Evolutionary conservation across 1,140 invertebrate species (phyloP), one percentile per base, ranked within the genome.

Genomic region (Calliphora vicina): DNA sequence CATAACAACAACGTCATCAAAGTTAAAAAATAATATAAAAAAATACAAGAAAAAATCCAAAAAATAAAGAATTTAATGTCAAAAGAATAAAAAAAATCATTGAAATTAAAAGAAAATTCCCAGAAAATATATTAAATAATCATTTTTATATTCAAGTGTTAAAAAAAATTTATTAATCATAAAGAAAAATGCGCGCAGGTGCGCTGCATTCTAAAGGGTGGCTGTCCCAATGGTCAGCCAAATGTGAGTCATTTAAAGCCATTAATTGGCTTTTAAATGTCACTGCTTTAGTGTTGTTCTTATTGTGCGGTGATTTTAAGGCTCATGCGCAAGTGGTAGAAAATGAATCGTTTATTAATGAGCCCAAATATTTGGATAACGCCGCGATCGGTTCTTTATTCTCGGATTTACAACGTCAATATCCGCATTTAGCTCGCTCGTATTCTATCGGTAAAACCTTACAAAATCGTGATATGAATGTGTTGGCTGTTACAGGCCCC

Each of bases 361-460:
- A 85, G 27, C 84, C 89, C 0, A 86, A 85, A 82, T 90, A 90
- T 82, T 82, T 88, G 5, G 80, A 81, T 42, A 90, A 90, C 67
- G 81, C 78, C 9, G 84, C 89, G 57, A 87, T 90, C n/a, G 86
- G 86, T 0, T 27, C 82, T 2, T 85, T 90, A 0, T 90, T 90
- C 29, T 42, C 72, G 8, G 84, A 86, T 17, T 83, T 90, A 35
- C 82, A 84, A 78, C 84, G 84, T 72, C 87, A 89, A 15, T 89
- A 87, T 43, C 89, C 88, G 1, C 90, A 93, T 80, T 87, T 97
- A n/a, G 94, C 94, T 0, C 94, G 94, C 86, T 89, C 96, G 6
- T 94, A 95, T 87, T 93, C 93, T 3, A 94, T 98, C 26, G 97
- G 97, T 0, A 94, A 94, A 86, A 96, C 96, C 20, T 93, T 95